Conservation (phyloP, 2,113 vertebrate species). For the Thalassoma bifasciatum region DNA sequence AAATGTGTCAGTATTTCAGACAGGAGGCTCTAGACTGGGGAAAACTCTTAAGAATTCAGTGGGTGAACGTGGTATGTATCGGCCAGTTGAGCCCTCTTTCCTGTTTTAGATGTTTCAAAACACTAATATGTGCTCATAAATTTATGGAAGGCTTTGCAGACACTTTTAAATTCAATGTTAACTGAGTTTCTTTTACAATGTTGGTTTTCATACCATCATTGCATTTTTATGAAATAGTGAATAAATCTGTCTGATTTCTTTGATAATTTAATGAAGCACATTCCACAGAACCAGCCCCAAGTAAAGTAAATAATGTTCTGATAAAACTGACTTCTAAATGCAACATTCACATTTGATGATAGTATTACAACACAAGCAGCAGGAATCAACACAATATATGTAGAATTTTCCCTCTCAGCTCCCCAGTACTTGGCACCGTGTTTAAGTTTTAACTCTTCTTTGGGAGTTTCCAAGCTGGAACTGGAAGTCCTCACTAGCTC, state of each 20-base stretch:
- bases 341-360: background rate
- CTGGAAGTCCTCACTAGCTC: constrained; percentile 50
- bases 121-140: no score
- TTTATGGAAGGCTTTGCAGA: no score
- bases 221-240: background rate
- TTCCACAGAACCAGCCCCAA: background rate
- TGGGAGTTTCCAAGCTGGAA: constrained; percentile 66
- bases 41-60: no score
- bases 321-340: background rate
- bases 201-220: background rate
- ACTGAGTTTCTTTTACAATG: background rate
- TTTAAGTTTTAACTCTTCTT: constrained; percentile 29
- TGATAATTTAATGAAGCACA: no score
- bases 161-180: background rate
- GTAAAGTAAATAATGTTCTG: background rate
- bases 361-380: constrained; percentile 1
- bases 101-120: no score
- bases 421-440: constrained; percentile 21
- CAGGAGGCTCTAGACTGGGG: background rate
- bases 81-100: background rate
- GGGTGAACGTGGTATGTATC: background rate
- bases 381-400: constrained; percentile 10
- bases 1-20: constrained; percentile 25
- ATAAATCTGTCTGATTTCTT: no score
- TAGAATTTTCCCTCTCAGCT: constrained; percentile 17